Base-by-base conservation (phyloP, 2,797 vertebrate species). In the Spea hammondii region DNA sequence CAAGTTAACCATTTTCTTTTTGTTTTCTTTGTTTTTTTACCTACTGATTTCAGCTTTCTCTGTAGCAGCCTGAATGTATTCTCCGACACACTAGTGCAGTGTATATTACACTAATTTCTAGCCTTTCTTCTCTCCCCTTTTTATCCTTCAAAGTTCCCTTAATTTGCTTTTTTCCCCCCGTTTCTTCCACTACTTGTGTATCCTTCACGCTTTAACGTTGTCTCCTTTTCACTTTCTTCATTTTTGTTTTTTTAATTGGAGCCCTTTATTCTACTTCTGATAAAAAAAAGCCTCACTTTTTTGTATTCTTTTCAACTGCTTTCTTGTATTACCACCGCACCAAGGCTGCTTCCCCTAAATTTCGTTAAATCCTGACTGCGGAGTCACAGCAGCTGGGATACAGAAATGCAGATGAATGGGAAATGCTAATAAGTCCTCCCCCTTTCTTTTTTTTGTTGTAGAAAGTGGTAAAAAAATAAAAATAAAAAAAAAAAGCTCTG, bases 331-430 rank as follows among this genome's bases (percentile, higher is more conserved):
- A 83, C 81, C 84, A 77, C 83, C 74, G 83, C 83, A 85, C 84
- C 77, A 79, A 67, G 86, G 86, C 86, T 86, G 83, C 85, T 88
- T 88, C 55, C 79, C 74, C 17, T 77, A 62, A 7, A 48, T 81
- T 81, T 81, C 47, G 74, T 82, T 77, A 82, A 82, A 82, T 86
- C 81, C 85, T 86, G 84, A 86, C 86, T 89, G 87, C 87, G 84
- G 84, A 90, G 85, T 89, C 78, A 78, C 72, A 88, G 89, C 87
- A 89, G 88, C 90, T 89, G 87, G 88, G 88, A 84, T 86, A 79
- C 82, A 71, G 84, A 86, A 88, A 78, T 86, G 83, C 75, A 86
- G 84, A 85, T 89, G 87, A 89, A 91, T 90, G 84, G 86, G 85
- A 89, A 90, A 91, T 89, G 89, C 89, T 92, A 89, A 91, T 90